Conservation (phyloP, 37 sponge, comb jelly and placozoan genomes). For the Ianthella basta region DNA sequence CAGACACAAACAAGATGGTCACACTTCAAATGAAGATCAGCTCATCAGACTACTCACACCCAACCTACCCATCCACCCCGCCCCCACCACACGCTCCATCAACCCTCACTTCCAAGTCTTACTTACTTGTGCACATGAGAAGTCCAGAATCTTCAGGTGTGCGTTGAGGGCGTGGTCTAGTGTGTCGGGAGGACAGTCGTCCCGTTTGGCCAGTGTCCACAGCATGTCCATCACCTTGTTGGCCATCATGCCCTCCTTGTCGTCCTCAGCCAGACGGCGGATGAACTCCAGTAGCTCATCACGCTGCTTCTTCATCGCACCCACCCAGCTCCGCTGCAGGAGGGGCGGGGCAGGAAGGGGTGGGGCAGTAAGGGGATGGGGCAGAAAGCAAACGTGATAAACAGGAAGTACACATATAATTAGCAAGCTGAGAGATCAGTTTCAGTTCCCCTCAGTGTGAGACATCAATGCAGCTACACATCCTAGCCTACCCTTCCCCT, state of each 20-base stretch:
- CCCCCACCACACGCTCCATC: no score
- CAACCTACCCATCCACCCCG: no score
- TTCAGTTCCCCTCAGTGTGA: no score
- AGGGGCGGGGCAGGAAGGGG: neutral
- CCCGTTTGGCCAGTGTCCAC: conserved; percentile 90
- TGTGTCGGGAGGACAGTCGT: conserved; percentile 92
- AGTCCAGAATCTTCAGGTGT: conserved; percentile 96
- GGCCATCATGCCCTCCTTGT: conserved; percentile 98
- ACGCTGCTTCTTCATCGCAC: conserved; percentile 81
- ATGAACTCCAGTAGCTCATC: conserved; percentile 97
- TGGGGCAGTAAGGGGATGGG: neutral
- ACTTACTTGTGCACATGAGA: conserved; percentile 90
- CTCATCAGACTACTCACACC: no score
- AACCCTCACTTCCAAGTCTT: neutral
- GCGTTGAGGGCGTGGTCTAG: conserved; percentile 96
- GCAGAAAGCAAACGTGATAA: neutral
- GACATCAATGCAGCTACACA: no score
- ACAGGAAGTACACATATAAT: neutral
- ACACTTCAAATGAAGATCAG: neutral
- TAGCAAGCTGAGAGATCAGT: no score
- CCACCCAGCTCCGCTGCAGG: conserved; percentile 88
- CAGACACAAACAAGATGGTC: no score
- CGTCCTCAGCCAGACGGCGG: conserved; percentile 97
- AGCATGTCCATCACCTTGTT: conserved; percentile 89
- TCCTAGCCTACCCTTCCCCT: no score